These are phyloP conservation scores for Bombylius major DNA, from an alignment of 2,888 invertebrate species.

Conservation along the genomic window DNA sequence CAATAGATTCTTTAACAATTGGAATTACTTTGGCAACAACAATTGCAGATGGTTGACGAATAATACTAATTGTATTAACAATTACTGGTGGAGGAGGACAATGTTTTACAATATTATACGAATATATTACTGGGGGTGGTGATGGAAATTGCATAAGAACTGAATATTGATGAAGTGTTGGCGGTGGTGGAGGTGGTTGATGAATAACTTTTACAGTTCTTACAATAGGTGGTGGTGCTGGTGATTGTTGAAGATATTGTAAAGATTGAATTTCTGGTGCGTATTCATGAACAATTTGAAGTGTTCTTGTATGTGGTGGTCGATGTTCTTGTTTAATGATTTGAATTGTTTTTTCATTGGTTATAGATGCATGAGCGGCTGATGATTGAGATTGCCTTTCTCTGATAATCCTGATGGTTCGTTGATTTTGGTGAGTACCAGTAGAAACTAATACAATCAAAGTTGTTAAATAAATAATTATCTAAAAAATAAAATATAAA, in stretches of 20 bases:
- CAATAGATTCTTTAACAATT: neutral
- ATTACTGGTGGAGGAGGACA: neutral
- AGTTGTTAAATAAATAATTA: neutral
- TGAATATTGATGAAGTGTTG: neutral
- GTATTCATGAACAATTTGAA: neutral
- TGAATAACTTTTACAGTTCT: neutral
- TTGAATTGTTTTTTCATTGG: neutral
- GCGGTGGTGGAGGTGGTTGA: slow-evolving; percentile 4
- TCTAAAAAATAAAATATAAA: neutral
- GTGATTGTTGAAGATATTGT: neutral
- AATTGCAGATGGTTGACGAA: neutral
- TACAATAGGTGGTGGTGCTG: neutral
- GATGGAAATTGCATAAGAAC: slow-evolving; percentile 1
- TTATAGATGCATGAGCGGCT: neutral
- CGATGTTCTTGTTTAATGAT: neutral
- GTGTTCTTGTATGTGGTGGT: neutral
- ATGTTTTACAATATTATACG: neutral
- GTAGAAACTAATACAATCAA: neutral
- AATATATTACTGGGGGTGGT: slow-evolving; percentile 3
- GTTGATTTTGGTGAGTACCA: neutral
- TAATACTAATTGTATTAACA: neutral
- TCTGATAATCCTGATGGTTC: too few species aligned
- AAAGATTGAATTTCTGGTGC: neutral
- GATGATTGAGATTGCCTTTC: neutral
- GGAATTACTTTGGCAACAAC: neutral